These are phyloP conservation scores for Propithecus deckenii DNA, from an alignment of 2,797 vertebrate species.

Conservation along the genomic window DNA sequence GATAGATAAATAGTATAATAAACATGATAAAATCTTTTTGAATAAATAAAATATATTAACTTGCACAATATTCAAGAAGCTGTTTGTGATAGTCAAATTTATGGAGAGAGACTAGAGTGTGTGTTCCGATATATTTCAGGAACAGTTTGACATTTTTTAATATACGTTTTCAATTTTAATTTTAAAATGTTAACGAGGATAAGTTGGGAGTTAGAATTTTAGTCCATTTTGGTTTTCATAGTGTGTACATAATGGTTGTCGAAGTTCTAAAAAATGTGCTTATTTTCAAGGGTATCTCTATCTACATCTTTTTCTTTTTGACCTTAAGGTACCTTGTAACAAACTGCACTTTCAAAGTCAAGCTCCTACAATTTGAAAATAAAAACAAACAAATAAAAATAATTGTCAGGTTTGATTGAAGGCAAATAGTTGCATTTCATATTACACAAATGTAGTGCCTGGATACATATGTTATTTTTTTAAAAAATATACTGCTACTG, in stretches of 20 bases:
- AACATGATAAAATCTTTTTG: neutral
- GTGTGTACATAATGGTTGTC: neutral
- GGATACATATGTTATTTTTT: neutral
- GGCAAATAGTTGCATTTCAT: neutral
- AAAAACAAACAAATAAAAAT: neutral
- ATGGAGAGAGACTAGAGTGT: neutral
- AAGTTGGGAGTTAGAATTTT: neutral
- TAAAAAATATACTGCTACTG: neutral
- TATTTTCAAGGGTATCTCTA: neutral
- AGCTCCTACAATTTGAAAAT: neutral
- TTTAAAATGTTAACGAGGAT: neutral
- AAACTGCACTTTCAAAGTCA: neutral
- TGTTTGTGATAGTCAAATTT: neutral
- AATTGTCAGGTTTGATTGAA: neutral
- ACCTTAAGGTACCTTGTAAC: neutral
- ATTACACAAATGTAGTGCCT: neutral
- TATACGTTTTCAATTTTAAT: neutral
- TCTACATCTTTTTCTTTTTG: neutral
- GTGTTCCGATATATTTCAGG: neutral
- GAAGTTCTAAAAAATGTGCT: neutral
- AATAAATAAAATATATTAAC: neutral
- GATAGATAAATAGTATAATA: neutral
- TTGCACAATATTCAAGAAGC: neutral
- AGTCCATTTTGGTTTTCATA: neutral
- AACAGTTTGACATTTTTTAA: neutral